phyloP scores from a whole-genome alignment of 2,888 invertebrate species.

The Stenodema calcarata region DNA sequence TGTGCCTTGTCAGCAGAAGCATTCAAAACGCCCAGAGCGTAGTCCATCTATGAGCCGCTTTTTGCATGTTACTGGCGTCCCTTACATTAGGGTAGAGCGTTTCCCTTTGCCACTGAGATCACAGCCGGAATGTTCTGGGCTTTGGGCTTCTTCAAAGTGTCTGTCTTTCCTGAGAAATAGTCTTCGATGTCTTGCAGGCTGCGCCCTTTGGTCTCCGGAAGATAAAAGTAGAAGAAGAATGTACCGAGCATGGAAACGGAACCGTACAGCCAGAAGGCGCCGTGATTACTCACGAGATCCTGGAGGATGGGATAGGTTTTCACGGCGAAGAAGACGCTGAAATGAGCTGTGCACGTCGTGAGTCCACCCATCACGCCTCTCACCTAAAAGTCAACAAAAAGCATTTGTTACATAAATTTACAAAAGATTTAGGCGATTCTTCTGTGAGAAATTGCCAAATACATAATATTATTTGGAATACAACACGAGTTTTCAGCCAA shows the following conservation, averaged over 20 bases:
- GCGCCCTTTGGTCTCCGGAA: constrained; percentile 74
- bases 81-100: constrained; percentile 50
- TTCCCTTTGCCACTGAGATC: constrained; percentile 52
- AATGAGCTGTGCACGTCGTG: constrained; percentile 71
- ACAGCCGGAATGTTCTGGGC: constrained; percentile 52
- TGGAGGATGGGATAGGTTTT: constrained; percentile 71
- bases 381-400: constrained; percentile 62
- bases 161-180: constrained; percentile 71
- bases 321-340: constrained; percentile 72
- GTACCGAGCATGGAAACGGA: constrained; percentile 67
- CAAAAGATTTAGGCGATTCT: too few species aligned
- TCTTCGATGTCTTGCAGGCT: constrained; percentile 75
- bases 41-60: neutral
- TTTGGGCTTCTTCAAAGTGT: constrained; percentile 61
- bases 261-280: constrained; percentile 71
- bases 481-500: too few species aligned
- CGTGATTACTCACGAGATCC: constrained; percentile 65
- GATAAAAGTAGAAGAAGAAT: constrained; percentile 69
- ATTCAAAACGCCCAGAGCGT: neutral
- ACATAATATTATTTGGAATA: too few species aligned
- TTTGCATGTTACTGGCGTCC: too few species aligned
- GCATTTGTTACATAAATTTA: too few species aligned
- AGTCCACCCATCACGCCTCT: constrained; percentile 72
- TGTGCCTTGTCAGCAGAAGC: neutral
- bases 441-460: too few species aligned